These are phyloP conservation scores for Galagoides demidoff DNA, from an alignment of 2,797 vertebrate species.

Conservation along the genomic window DNA sequence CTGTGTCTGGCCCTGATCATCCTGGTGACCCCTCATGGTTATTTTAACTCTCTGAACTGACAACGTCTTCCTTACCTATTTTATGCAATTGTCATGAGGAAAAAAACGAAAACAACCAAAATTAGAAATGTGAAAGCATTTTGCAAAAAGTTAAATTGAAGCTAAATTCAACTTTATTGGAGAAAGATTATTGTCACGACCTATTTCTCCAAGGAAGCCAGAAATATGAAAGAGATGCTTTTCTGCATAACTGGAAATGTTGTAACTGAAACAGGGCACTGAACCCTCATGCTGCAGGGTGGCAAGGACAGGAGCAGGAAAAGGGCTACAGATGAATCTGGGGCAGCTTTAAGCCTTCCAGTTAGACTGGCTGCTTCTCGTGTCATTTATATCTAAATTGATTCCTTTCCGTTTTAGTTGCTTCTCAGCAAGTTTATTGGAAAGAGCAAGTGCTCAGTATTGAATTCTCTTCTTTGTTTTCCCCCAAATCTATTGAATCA, in stretches of 20 bases:
- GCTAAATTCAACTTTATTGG: conserved; percentile 20
- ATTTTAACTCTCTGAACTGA: conserved; percentile 1
- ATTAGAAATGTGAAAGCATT: not conserved
- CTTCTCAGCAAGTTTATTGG: conserved; percentile 66
- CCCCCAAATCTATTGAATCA: conserved; percentile 54
- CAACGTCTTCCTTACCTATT: conserved; percentile 1
- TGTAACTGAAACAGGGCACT: not conserved
- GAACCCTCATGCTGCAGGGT: not conserved
- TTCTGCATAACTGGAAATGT: conserved; percentile 28
- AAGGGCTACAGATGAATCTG: conserved; percentile 56
- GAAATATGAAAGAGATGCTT: not conserved
- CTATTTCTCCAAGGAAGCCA: conserved; percentile 9
- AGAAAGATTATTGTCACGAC: not conserved
- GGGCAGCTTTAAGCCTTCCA: conserved; percentile 3
- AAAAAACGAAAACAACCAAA: conserved; percentile 13
- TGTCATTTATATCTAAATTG: conserved; percentile 74
- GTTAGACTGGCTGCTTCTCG: not conserved
- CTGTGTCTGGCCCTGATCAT: conserved; percentile 16
- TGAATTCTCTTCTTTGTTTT: conserved; percentile 71
- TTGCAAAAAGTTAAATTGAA: conserved; percentile 24
- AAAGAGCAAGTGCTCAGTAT: conserved; percentile 62
- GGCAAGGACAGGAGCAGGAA: not conserved
- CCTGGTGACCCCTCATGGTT: not conserved
- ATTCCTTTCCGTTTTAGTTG: conserved; percentile 76
- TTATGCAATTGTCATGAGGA: not conserved